Conservation (phyloP, 2,113 vertebrate genomes). For the Petroica traversi region DNA sequence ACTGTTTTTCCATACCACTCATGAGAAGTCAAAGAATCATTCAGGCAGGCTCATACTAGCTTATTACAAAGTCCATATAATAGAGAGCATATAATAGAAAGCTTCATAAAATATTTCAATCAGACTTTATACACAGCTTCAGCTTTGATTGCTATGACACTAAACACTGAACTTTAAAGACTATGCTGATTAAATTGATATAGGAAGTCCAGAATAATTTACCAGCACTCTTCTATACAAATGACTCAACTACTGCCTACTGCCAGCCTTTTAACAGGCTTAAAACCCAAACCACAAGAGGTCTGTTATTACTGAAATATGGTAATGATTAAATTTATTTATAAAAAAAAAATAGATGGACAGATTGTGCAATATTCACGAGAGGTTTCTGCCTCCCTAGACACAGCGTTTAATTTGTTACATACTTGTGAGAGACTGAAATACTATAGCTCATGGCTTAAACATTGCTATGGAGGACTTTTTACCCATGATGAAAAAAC, state of each 20-base stretch:
- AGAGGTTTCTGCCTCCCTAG: not conserved
- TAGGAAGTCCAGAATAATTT: constrained; percentile 22
- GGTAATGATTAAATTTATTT: not conserved
- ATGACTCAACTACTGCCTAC: not conserved
- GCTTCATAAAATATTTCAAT: not conserved
- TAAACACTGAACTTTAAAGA: not conserved
- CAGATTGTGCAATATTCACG: not conserved
- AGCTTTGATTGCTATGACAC: not conserved
- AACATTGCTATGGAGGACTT: not conserved
- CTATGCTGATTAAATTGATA: constrained; percentile 21
- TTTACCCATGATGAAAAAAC: not conserved
- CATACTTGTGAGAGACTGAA: not conserved
- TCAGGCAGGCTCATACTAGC: not conserved
- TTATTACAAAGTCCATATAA: not conserved
- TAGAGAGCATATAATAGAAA: not conserved
- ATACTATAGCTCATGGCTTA: not conserved
- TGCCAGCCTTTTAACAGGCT: constrained; percentile 5
- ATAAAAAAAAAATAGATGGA: not conserved
- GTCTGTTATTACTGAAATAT: constrained; percentile 3
- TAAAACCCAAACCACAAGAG: not conserved
- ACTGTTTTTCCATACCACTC: not conserved
- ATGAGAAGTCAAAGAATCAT: not conserved
- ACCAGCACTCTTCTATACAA: not conserved
- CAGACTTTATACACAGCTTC: not conserved
- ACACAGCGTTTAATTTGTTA: not conserved